Evolutionary conservation across 2,888 invertebrate species (phyloP).

Genomic region (Blera fallax): DNA sequence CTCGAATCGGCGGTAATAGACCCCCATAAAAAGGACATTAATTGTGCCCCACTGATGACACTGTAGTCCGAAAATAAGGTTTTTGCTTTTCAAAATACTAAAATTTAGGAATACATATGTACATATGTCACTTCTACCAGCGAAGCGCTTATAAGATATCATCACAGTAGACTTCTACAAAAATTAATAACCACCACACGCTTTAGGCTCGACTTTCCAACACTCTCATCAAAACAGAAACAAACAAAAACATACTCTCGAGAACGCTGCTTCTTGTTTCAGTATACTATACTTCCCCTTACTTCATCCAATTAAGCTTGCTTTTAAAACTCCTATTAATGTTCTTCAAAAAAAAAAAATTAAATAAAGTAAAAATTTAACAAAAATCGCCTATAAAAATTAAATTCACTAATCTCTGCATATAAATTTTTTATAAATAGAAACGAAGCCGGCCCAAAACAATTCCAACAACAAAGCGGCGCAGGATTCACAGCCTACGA

Average conservation of each 20-base stretch:
- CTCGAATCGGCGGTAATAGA: too few relatives aligned
- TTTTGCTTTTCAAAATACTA: too few relatives aligned
- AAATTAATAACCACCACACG: background rate
- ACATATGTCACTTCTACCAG: too few relatives aligned
- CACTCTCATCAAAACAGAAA: slow-evolving; percentile 41
- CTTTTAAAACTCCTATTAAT: slow-evolving; percentile 63
- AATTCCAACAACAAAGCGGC: slow-evolving; percentile 86
- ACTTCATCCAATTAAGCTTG: slow-evolving; percentile 66
- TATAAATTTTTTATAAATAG: slow-evolving; percentile 83
- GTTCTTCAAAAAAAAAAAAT: slow-evolving; percentile 47
- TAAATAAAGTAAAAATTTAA: background rate
- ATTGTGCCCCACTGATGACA: too few relatives aligned
- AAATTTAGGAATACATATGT: too few relatives aligned
- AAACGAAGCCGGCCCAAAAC: slow-evolving; percentile 95
- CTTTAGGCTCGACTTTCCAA: slow-evolving; percentile 39
- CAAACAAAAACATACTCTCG: slow-evolving; percentile 30
- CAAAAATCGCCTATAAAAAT: background rate
- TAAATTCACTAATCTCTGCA: background rate
- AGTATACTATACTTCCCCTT: slow-evolving; percentile 39
- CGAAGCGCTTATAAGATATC: too few relatives aligned
- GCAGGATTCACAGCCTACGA: slow-evolving; percentile 98
- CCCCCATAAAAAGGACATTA: too few relatives aligned
- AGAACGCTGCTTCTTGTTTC: slow-evolving; percentile 67
- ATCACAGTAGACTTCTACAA: too few relatives aligned
- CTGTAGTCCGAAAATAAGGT: too few relatives aligned